Conservation (phyloP, 2,113 vertebrate species). For the Chunga burmeisteri region DNA sequence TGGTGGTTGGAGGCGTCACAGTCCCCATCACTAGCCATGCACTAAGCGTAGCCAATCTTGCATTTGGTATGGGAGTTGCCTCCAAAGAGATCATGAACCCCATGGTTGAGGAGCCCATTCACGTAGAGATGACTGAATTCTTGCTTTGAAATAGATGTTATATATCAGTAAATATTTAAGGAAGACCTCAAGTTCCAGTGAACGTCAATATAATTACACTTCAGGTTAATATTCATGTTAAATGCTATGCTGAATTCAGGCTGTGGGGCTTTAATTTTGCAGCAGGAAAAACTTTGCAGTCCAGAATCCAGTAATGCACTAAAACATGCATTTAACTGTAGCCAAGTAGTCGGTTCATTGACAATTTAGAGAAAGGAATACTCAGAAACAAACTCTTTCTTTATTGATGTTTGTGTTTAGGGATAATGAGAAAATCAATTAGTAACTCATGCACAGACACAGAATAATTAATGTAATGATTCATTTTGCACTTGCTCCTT, state of each 20-base stretch:
- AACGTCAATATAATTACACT: not conserved
- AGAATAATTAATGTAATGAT: not conserved
- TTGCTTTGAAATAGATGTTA: not conserved
- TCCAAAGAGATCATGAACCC: slow-evolving; percentile 74
- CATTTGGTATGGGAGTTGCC: slow-evolving; percentile 75
- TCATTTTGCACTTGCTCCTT: not conserved
- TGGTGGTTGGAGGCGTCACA: slow-evolving; percentile 75
- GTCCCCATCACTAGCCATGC: slow-evolving; percentile 64
- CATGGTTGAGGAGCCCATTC: slow-evolving; percentile 69
- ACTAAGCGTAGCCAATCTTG: slow-evolving; percentile 77
- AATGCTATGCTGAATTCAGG: not conserved
- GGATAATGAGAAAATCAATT: not conserved
- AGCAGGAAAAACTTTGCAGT: not conserved
- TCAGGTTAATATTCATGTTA: not conserved
- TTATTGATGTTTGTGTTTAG: not conserved
- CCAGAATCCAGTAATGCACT: not conserved
- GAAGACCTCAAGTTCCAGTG: not conserved
- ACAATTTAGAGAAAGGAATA: not conserved
- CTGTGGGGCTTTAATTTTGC: not conserved
- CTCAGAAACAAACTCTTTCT: not conserved
- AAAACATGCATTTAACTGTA: not conserved
- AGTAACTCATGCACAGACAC: not conserved
- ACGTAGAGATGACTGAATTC: slow-evolving; percentile 44
- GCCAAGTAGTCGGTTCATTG: not conserved
- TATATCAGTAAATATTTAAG: not conserved